Conservation (phyloP, 2,888 invertebrate species). For the Himalopsyche japonica region DNA sequence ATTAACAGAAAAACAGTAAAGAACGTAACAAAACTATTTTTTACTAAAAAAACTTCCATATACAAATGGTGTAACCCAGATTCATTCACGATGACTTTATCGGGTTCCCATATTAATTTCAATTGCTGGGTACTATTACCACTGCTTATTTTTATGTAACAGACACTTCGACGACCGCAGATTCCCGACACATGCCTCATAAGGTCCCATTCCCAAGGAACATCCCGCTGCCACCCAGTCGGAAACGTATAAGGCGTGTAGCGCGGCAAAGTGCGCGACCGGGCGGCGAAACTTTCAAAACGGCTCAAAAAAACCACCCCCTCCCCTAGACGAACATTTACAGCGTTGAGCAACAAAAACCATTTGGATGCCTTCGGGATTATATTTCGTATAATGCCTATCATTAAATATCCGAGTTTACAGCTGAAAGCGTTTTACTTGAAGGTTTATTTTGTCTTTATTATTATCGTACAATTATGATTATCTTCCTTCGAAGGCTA, state of each 20-base stretch:
- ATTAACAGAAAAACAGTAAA: too few species aligned
- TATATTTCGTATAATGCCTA: background rate
- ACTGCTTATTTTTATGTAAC: too few species aligned
- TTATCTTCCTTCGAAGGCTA: too few species aligned
- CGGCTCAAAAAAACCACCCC: background rate
- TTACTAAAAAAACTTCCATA: too few species aligned
- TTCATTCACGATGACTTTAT: too few species aligned
- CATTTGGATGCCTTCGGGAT: background rate
- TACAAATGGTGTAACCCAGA: too few species aligned
- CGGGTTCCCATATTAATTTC: too few species aligned
- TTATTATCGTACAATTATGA: background rate
- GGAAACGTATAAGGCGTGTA: background rate
- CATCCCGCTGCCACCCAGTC: background rate
- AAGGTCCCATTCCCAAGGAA: background rate
- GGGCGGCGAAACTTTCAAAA: background rate
- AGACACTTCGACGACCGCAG: background rate
- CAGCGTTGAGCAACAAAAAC: background rate
- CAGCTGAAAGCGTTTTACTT: background rate
- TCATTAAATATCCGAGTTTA: background rate
- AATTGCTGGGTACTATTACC: too few species aligned
- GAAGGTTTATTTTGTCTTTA: background rate
- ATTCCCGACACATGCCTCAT: background rate
- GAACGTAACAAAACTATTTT: too few species aligned
- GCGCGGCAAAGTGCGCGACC: background rate
- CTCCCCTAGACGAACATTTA: background rate